phyloP scores from a whole-genome alignment of 2,888 invertebrate genomes.

The Sesia bembeciformis region DNA sequence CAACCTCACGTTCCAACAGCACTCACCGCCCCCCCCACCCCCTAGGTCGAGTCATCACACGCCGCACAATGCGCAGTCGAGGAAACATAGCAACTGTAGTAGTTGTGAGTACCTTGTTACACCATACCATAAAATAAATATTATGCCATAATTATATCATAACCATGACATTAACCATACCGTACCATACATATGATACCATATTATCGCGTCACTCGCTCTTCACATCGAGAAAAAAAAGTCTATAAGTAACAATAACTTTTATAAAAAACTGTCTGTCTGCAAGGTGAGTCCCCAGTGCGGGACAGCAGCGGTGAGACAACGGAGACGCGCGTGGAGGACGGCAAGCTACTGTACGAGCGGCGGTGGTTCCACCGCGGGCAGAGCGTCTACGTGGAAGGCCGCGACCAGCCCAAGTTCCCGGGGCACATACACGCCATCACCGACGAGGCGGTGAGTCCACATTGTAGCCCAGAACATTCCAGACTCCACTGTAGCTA shows the following conservation, averaged over 20 bases:
- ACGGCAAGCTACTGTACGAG: constrained; percentile 94
- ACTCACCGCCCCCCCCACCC: constrained; percentile 23
- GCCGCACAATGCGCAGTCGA: constrained; percentile 39
- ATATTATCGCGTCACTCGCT: too few relatives aligned
- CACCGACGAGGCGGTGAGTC: constrained; percentile 87
- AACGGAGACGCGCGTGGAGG: constrained; percentile 92
- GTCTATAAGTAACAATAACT: too few relatives aligned
- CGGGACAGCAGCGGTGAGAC: constrained; percentile 48
- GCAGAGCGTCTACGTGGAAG: constrained; percentile 93
- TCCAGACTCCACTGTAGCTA: constrained; percentile 81
- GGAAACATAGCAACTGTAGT: constrained; percentile 29
- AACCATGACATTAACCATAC: too few relatives aligned
- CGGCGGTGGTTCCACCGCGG: constrained; percentile 96
- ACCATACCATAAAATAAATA: too few relatives aligned
- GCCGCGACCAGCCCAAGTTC: constrained; percentile 88
- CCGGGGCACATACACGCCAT: constrained; percentile 93
- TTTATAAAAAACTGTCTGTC: too few relatives aligned
- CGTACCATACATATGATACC: too few relatives aligned
- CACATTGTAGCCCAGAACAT: too few relatives aligned
- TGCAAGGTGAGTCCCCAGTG: constrained; percentile 49
- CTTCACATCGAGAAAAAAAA: too few relatives aligned
- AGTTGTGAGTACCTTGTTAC: too few relatives aligned
- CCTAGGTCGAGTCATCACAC: constrained; percentile 18
- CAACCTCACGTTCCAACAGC: constrained; percentile 85
- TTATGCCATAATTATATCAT: too few relatives aligned